Conservation (phyloP, 2,888 invertebrate genomes). For the Uloborus plumipes region DNA sequence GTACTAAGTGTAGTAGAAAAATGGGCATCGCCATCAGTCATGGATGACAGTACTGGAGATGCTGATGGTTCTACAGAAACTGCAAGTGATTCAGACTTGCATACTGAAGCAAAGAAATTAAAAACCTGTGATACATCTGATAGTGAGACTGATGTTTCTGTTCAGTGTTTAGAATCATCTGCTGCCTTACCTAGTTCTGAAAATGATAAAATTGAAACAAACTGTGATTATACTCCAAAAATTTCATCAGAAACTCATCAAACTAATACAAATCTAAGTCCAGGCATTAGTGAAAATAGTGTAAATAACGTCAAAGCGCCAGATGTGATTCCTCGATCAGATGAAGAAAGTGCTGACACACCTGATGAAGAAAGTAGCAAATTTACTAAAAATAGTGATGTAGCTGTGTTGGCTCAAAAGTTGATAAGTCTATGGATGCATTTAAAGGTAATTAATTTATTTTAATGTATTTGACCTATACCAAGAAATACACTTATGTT, state of each 20-base stretch:
- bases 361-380: conserved; percentile 21
- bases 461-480: too few species aligned
- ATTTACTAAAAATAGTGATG: conserved; percentile 19
- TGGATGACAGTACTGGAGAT: conserved; percentile 28
- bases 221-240: conserved; percentile 2
- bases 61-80: conserved; percentile 38
- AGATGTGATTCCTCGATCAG: conserved; percentile 25
- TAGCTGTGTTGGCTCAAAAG: conserved; percentile 71
- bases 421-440: conserved; percentile 82
- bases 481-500: too few species aligned
- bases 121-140: conserved; percentile 65
- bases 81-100: conserved; percentile 27
- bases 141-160: conserved; percentile 29
- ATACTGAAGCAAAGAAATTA: conserved; percentile 32
- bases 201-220: conserved; percentile 18
- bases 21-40: conserved; percentile 76
- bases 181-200: background rate
- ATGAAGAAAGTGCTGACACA: conserved; percentile 59
- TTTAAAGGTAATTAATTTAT: conserved; percentile 71
- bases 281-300: conserved; percentile 12
- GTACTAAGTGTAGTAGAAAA: conserved; percentile 86
- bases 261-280: background rate
- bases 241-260: background rate
- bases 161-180: conserved; percentile 13
- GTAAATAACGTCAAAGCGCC: background rate